Evolutionary conservation across 2,888 invertebrate genomes (phyloP).

Genomic region (Steinernema scapterisci): DNA sequence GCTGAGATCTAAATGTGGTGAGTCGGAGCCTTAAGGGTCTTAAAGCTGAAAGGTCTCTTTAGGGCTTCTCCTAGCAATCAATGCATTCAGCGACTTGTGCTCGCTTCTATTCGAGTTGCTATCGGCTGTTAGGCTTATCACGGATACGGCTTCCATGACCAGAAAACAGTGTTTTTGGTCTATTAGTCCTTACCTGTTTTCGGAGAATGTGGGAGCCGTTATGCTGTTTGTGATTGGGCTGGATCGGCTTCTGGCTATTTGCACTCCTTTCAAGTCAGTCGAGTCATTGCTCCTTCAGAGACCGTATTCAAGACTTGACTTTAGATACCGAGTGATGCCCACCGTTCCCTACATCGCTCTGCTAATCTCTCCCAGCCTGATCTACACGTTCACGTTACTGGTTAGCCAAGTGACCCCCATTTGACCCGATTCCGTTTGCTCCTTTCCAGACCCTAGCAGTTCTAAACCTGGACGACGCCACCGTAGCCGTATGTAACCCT

Average conservation of each 20-base stretch:
- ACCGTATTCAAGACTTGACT: background rate
- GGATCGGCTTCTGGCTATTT: slow-evolving; percentile 3
- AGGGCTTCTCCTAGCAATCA: background rate
- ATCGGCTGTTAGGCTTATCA: background rate
- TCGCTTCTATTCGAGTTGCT: slow-evolving; percentile 17
- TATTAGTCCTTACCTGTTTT: slow-evolving; percentile 1
- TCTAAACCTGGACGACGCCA: background rate
- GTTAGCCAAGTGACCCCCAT: background rate
- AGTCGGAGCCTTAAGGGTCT: background rate
- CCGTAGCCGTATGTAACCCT: background rate
- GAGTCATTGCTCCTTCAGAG: no score
- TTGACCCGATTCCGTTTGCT: background rate
- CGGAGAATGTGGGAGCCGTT: background rate
- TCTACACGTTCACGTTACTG: background rate
- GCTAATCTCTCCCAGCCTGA: no score
- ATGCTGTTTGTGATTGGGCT: background rate
- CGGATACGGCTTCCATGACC: background rate
- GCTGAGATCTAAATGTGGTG: background rate
- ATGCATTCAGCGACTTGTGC: background rate
- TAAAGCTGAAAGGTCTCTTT: background rate
- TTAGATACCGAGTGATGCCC: background rate
- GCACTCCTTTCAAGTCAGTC: background rate
- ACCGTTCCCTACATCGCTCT: background rate
- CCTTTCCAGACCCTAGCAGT: background rate
- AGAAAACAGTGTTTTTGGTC: slow-evolving; percentile 17